These are phyloP conservation scores for Pseudoips prasinana DNA, from an alignment of 2,888 invertebrate species.

Conservation along the genomic window DNA sequence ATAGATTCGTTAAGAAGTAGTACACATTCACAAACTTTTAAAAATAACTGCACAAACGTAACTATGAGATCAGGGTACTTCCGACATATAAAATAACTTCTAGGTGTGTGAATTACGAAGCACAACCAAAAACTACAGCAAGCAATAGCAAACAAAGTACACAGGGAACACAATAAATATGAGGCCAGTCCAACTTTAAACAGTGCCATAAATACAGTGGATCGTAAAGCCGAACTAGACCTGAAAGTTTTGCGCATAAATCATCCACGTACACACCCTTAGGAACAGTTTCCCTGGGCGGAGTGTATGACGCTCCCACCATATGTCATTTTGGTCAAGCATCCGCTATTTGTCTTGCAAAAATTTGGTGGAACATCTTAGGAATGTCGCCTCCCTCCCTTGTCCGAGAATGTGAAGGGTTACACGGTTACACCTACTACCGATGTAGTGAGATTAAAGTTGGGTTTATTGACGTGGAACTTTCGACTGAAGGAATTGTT, in stretches of 20 bases:
- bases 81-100: too few relatives aligned
- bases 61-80: too few relatives aligned
- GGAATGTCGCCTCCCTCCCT: conserved; percentile 58
- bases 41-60: too few relatives aligned
- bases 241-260: conserved; percentile 48
- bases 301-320: conserved; percentile 62
- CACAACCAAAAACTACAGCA: conserved; percentile 17
- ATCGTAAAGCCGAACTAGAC: conserved; percentile 56
- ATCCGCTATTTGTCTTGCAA: conserved; percentile 75
- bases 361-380: conserved; percentile 68
- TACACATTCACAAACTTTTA: too few relatives aligned
- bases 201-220: conserved; percentile 57
- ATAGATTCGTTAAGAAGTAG: too few relatives aligned
- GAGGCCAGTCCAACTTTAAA: conserved; percentile 50
- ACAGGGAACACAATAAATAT: conserved; percentile 44
- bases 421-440: conserved; percentile 36
- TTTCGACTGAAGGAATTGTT: conserved; percentile 13
- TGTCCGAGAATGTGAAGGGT: conserved; percentile 46
- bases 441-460: conserved; percentile 34
- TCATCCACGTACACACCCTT: conserved; percentile 43
- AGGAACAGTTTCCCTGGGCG: conserved; percentile 50
- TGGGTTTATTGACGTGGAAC: conserved; percentile 26
- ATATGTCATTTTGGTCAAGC: conserved; percentile 76
- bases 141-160: conserved; percentile 30
- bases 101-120: too few relatives aligned